These are phyloP conservation scores for Leptinotarsa undecemlineata DNA, from an alignment of 1,140 invertebrate genomes.

Conservation along the genomic window DNA sequence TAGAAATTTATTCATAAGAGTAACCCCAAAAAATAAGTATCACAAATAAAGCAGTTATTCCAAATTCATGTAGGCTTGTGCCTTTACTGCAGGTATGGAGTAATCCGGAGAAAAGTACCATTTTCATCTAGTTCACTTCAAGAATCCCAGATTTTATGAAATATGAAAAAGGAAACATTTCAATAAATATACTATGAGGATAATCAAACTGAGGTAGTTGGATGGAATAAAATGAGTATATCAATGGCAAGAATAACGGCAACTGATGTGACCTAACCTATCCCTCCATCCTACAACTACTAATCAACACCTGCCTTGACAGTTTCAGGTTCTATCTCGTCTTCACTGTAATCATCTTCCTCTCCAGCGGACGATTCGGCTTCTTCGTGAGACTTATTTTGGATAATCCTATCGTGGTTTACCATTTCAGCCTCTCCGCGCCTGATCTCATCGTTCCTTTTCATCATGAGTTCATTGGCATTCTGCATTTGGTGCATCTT, in stretches of 20 bases:
- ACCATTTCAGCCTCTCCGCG: slow-evolving; percentile 48
- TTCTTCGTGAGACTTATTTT: slow-evolving; percentile 46
- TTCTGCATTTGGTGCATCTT: slow-evolving; percentile 62
- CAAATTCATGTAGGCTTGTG: too few relatives aligned
- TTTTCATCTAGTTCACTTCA: neutral
- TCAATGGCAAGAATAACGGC: slow-evolving; percentile 40
- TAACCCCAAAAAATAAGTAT: too few relatives aligned
- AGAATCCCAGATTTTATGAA: slow-evolving; percentile 8
- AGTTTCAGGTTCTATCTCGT: slow-evolving; percentile 51
- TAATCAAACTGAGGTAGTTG: slow-evolving; percentile 53
- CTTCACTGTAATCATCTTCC: slow-evolving; percentile 54
- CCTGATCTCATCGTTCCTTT: slow-evolving; percentile 50
- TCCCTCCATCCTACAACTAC: slow-evolving; percentile 35
- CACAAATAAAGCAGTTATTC: too few relatives aligned
- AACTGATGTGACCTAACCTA: slow-evolving; percentile 31
- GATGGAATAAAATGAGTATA: slow-evolving; percentile 54
- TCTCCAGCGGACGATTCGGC: slow-evolving; percentile 50
- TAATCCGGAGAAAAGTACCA: neutral
- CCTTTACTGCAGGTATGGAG: too few relatives aligned
- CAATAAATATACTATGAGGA: slow-evolving; percentile 40
- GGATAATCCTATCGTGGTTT: slow-evolving; percentile 43
- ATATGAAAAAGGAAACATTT: slow-evolving; percentile 30
- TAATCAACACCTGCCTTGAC: slow-evolving; percentile 53
- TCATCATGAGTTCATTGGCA: slow-evolving; percentile 52
- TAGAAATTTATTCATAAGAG: too few relatives aligned